phyloP scores from a whole-genome alignment of 2,113 vertebrate species.

The Actenoides lindsayi region DNA sequence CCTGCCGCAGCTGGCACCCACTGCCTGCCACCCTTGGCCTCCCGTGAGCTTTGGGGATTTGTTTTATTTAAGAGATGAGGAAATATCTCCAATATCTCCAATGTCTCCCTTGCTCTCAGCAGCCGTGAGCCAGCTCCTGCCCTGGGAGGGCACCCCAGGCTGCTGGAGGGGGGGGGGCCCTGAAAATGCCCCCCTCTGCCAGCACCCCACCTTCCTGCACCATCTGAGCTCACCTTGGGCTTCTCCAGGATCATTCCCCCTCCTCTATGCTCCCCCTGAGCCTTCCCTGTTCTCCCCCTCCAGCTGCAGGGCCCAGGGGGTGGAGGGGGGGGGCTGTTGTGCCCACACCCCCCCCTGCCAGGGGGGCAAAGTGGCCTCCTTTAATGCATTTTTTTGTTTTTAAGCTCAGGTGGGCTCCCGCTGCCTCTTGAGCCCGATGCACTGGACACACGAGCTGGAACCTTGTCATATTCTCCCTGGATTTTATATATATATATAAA shows the following conservation, averaged over 20 bases:
- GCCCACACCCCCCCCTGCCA: background rate
- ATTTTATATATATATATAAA: background rate
- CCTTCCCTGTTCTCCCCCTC: rapidly evolving
- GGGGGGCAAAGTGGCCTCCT: too few relatives aligned
- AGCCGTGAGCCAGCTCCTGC: background rate
- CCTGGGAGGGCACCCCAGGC: background rate
- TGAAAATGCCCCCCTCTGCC: background rate
- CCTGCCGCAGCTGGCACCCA: too few relatives aligned
- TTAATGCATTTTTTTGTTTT: background rate
- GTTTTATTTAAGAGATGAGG: background rate
- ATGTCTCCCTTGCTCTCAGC: too few relatives aligned
- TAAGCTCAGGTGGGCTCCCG: background rate
- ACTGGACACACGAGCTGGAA: background rate
- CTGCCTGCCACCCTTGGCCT: too few relatives aligned
- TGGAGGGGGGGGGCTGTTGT: too few relatives aligned
- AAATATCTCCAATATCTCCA: too few relatives aligned
- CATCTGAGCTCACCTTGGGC: background rate
- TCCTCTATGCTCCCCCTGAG: background rate
- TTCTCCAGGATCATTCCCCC: background rate
- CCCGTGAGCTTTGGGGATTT: background rate
- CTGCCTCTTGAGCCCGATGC: background rate
- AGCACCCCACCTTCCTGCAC: background rate
- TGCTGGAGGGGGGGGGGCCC: background rate
- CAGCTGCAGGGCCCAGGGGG: background rate
- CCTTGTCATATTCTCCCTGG: background rate